Conservation (phyloP, 2,113 vertebrate genomes). For the Alces alces region DNA sequence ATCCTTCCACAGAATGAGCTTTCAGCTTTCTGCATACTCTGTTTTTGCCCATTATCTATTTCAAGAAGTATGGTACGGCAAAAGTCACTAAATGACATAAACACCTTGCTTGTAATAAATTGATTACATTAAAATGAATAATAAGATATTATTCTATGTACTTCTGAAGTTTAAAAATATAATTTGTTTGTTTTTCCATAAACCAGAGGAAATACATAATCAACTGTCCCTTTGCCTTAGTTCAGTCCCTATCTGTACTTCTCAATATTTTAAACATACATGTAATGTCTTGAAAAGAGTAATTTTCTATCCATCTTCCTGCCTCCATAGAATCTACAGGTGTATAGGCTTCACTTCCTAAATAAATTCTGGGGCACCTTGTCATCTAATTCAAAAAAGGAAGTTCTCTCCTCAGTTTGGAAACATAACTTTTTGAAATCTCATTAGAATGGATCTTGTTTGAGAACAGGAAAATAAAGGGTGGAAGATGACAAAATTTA, state of each 20-base stretch:
- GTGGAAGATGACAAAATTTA: constrained; percentile 19
- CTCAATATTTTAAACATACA: not conserved
- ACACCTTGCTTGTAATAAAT: not conserved
- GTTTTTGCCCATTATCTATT: not conserved
- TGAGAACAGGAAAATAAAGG: constrained; percentile 11
- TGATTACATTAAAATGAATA: not conserved
- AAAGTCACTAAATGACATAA: not conserved
- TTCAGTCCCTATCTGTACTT: not conserved
- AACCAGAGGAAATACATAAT: not conserved
- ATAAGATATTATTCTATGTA: not conserved
- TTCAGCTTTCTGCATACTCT: not conserved
- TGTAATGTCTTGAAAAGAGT: not conserved
- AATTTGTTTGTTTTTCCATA: not conserved
- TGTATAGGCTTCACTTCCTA: not conserved
- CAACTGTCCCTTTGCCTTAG: not conserved
- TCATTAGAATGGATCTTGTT: constrained; percentile 52
- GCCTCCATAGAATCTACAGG: not conserved
- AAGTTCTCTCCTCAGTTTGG: not conserved
- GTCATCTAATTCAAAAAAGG: not conserved
- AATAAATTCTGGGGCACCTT: not conserved
- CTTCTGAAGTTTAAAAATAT: not conserved
- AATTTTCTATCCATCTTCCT: not conserved
- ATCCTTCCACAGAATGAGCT: not conserved
- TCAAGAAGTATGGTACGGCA: not conserved
- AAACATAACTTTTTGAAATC: constrained; percentile 53